Base-by-base conservation (phyloP, 2,888 invertebrate genomes). In the Patella pellucida region DNA sequence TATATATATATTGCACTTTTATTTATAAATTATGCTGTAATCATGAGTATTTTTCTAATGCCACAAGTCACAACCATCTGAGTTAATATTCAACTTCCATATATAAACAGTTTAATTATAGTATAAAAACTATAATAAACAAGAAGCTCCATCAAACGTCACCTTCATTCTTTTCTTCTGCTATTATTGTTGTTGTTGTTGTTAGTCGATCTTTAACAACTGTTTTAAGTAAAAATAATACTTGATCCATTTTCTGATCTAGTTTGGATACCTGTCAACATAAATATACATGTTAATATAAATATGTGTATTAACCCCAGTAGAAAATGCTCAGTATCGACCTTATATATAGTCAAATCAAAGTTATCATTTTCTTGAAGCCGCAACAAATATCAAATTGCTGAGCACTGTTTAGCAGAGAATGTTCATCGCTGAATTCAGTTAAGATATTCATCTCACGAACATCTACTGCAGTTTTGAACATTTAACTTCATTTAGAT, bases 171-270 rank as follows among this genome's bases (percentile, higher is more conserved):
- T 78, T 71, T 31, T 75, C 77, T 73, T 80, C 79, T 41, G 41
- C 41, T 41, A 41, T 41, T 41, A 41, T 41, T 41, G 41, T 41
- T 41, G 41, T 41, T 41, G 41, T 19, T 62, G 23, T 62, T 15
- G 62, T 23, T 23, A 67, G 68, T 72, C 78, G 78, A 11, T 79
- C 77, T 69, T 86, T 85, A 11, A 84, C 92, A 82, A 94, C 87
- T 68, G 93, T 92, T 86, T 93, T 93, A 78, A 94, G 90, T 71
- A 94, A 92, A 84, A 93, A 92, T 69, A 93, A 91, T 75, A 93
- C 90, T 83, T 93, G 92, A 86, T 94, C 94, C 81, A 94, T 83
- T 89, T 94, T 94, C 86, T 93, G 93, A 85, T 94, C 94, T 92
- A 94, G 92, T 75, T 92, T 89, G 74, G 92, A 92, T 83, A 94